These are phyloP conservation scores for Zophobas atratus DNA, from an alignment of 1,140 invertebrate species.

Conservation along the genomic window DNA sequence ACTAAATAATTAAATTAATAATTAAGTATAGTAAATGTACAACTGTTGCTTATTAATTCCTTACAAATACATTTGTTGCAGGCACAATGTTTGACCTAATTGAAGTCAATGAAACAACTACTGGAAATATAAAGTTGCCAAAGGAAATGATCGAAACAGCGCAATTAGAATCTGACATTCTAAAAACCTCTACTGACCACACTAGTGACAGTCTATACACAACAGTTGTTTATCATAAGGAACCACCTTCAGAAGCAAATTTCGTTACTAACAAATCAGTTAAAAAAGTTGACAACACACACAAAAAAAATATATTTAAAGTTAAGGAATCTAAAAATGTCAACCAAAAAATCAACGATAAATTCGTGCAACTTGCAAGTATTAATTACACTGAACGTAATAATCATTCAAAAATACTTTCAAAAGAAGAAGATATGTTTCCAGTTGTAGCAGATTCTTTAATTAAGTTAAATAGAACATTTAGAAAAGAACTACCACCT, in stretches of 20 bases:
- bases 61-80: conserved; percentile 36
- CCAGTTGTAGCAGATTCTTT: conserved; percentile 58
- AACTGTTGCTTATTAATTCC: too few species aligned
- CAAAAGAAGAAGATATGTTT: conserved; percentile 64
- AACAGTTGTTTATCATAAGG: conserved; percentile 58
- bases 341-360: conserved; percentile 20
- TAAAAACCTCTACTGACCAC: conserved; percentile 25
- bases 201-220: conserved; percentile 47
- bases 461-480: conserved; percentile 63
- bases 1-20: too few species aligned
- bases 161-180: conserved; percentile 23
- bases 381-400: conserved; percentile 16
- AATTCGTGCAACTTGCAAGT: conserved; percentile 3
- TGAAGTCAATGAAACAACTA: conserved; percentile 64
- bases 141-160: conserved; percentile 47
- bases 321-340: conserved; percentile 44
- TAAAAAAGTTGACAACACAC: conserved; percentile 43
- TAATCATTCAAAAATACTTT: conserved; percentile 52
- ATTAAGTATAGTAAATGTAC: too few species aligned
- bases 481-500: conserved; percentile 63
- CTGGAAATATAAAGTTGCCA: conserved; percentile 50
- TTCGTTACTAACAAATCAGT: conserved; percentile 51
- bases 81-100: conserved; percentile 66
- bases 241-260: conserved; percentile 49
- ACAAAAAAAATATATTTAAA: conserved; percentile 47